A percentile compares a stretch with the other conserved stretches of the same genome.
Conservation (phyloP, 2,113 vertebrate species). For the Ictidomys tridecemlineatus region DNA sequence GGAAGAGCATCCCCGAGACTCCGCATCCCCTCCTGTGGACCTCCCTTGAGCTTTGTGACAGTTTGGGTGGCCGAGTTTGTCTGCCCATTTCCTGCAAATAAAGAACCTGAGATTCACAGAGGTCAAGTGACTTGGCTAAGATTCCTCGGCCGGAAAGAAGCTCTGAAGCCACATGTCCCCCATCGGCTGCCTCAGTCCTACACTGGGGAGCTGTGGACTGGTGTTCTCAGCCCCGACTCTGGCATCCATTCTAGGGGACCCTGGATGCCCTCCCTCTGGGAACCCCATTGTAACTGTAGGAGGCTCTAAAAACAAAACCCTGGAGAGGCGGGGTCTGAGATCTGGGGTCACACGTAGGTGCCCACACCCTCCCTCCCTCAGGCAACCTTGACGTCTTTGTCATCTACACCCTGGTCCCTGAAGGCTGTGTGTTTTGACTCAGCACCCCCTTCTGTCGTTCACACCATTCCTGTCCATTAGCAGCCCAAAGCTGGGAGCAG, state of each 20-base stretch:
- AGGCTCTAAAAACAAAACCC: not conserved
- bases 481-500: not conserved
- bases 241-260: not conserved
- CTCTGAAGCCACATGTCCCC: not conserved
- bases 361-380: not conserved
- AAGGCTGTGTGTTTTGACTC: not conserved
- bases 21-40: not conserved
- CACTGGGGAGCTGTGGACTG: not conserved
- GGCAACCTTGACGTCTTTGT: not conserved
- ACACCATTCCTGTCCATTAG: constrained; percentile 9
- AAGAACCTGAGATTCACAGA: not conserved
- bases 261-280: not conserved
- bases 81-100: not conserved
- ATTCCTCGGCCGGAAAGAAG: not conserved
- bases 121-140: not conserved
- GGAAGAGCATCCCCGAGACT: not conserved
- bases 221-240: not conserved
- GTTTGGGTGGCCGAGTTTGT: not conserved
- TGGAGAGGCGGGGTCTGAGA: accelerated
- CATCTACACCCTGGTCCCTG: not conserved
- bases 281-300: not conserved
- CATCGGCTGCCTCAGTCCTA: accelerated
- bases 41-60: not conserved
- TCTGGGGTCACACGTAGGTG: accelerated
- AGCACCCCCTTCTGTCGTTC: not conserved